Conservation (phyloP, 2,113 vertebrate species). For the Menura novaehollandiae region DNA sequence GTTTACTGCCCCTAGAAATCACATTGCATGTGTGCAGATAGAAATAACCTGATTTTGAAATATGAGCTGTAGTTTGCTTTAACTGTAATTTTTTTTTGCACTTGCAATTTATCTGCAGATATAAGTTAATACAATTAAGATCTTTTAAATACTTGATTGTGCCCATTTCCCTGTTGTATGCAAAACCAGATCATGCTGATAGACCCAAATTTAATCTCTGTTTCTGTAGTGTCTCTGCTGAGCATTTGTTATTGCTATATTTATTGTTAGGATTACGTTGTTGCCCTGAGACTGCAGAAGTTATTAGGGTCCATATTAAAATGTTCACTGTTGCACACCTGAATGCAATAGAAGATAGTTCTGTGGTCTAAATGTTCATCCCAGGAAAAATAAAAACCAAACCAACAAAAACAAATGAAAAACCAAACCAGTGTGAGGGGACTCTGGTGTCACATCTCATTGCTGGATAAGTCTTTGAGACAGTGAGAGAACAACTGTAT, state of each 20-base stretch:
- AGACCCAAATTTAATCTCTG: neutral
- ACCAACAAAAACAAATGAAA: neutral
- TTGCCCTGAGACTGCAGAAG: neutral
- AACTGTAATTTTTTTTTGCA: neutral
- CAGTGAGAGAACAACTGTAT: neutral
- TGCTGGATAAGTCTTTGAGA: neutral
- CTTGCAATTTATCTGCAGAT: neutral
- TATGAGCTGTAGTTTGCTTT: neutral
- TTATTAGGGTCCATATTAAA: neutral
- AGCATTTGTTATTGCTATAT: neutral
- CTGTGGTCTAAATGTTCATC: neutral
- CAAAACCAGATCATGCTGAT: neutral
- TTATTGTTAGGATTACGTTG: neutral
- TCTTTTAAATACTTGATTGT: neutral
- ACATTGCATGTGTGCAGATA: neutral
- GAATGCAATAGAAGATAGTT: neutral
- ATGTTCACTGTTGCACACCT: neutral
- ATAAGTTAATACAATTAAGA: neutral
- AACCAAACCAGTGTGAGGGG: neutral
- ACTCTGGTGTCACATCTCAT: neutral
- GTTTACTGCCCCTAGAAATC: neutral
- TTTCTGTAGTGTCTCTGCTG: neutral
- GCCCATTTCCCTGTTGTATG: neutral
- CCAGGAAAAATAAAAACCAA: neutral
- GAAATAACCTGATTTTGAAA: neutral